A percentile compares a stretch with the other conserved stretches of the same genome.
Evolutionary conservation across 2,888 invertebrate species (phyloP).

Genomic region (Gymnocheta viridis): DNA sequence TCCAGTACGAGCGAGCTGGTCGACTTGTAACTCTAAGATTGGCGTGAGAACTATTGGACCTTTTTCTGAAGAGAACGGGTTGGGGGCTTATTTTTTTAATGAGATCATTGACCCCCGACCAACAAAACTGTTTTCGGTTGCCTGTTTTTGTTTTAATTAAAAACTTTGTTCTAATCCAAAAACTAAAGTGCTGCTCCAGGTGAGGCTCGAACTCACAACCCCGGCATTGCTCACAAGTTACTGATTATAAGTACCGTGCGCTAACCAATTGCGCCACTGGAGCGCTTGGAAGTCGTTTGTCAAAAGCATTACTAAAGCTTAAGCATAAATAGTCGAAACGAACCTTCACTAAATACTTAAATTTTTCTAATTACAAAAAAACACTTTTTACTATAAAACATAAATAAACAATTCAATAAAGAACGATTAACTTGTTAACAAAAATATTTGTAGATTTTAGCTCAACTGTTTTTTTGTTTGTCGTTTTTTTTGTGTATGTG

Average conservation of each 20-base stretch:
- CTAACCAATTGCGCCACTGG: conserved; percentile 99
- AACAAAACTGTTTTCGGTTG: background rate
- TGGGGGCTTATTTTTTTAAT: background rate
- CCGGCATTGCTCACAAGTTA: conserved; percentile 97
- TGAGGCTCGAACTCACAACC: conserved; percentile 99
- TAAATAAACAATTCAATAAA: background rate
- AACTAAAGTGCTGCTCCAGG: conserved; percentile 89
- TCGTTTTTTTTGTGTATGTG: background rate
- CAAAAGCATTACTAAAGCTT: background rate
- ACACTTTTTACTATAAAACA: background rate
- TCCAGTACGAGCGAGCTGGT: too few species aligned
- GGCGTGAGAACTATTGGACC: background rate
- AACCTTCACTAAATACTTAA: background rate
- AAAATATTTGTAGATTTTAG: background rate
- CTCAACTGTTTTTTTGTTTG: background rate
- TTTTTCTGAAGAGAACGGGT: background rate
- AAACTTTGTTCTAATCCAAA: background rate
- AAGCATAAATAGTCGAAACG: background rate
- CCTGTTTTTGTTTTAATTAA: background rate
- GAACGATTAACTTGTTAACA: background rate
- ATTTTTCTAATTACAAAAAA: conserved; percentile 2
- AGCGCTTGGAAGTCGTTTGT: conserved; percentile 83
- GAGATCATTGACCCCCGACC: background rate
- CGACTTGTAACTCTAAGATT: background rate
- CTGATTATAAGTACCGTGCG: conserved; percentile 99